Conservation (phyloP, 2,888 invertebrate genomes). For the Mystacides longicornis region DNA sequence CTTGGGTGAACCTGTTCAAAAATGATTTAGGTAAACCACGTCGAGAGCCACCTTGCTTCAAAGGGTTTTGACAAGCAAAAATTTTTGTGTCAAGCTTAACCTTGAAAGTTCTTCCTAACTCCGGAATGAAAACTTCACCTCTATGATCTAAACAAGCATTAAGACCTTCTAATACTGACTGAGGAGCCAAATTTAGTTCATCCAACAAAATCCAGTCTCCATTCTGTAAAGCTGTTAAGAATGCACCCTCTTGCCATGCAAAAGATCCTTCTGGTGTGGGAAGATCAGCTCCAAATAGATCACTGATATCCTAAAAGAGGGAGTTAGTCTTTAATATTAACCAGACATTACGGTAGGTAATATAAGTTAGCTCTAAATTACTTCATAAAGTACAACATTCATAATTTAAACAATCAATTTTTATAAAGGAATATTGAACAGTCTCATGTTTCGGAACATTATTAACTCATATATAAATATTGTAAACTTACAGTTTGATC, state of each 20-base stretch:
- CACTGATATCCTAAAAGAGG: slow-evolving; percentile 74
- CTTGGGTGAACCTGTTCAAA: slow-evolving; percentile 93
- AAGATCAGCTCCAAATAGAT: slow-evolving; percentile 95
- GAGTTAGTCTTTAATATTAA: background rate
- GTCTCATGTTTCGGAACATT: too few species aligned
- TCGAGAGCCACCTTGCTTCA: slow-evolving; percentile 91
- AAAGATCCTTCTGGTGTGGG: slow-evolving; percentile 93
- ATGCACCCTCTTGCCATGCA: slow-evolving; percentile 93
- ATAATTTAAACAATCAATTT: too few species aligned
- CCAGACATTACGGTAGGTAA: slow-evolving; percentile 1
- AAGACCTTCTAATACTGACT: slow-evolving; percentile 95
- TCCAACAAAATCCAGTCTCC: slow-evolving; percentile 96
- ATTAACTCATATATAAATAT: too few species aligned
- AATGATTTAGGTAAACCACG: slow-evolving; percentile 95
- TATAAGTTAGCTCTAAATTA: background rate
- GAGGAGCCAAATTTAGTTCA: slow-evolving; percentile 96
- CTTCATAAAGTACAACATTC: too few species aligned
- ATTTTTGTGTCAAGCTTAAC: slow-evolving; percentile 72
- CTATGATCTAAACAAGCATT: slow-evolving; percentile 98
- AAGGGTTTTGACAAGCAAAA: slow-evolving; percentile 97
- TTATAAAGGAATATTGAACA: too few species aligned
- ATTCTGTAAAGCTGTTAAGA: slow-evolving; percentile 83
- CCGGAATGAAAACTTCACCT: slow-evolving; percentile 92
- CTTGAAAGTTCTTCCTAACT: slow-evolving; percentile 79
- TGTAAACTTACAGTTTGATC: slow-evolving; percentile 81